Evolutionary conservation across 2,797 vertebrate genomes (phyloP).

Genomic region (Centroberyx gerrardi): DNA sequence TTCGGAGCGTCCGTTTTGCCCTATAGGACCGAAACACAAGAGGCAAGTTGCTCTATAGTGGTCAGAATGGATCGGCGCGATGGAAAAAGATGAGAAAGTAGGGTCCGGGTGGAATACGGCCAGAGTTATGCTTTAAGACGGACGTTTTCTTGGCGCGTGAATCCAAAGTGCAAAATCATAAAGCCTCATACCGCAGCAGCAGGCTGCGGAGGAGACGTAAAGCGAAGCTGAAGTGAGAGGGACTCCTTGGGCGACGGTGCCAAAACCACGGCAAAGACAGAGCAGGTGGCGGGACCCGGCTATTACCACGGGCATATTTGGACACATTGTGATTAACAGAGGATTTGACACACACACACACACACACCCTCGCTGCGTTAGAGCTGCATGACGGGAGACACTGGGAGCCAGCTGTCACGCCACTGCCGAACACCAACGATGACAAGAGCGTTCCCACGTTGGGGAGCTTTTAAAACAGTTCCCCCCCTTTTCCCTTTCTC

Average conservation of each 20-base stretch:
- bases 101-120: slow-evolving; percentile 68
- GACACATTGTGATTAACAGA: slow-evolving; percentile 49
- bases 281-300: slow-evolving; percentile 72
- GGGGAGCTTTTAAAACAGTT: neutral
- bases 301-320: slow-evolving; percentile 41
- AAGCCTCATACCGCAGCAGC: slow-evolving; percentile 37
- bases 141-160: slow-evolving; percentile 66
- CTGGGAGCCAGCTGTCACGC: slow-evolving; percentile 56
- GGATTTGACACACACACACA: slow-evolving; percentile 32
- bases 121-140: slow-evolving; percentile 61
- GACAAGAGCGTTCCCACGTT: slow-evolving; percentile 17
- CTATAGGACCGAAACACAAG: too few species aligned
- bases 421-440: slow-evolving; percentile 26
- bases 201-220: slow-evolving; percentile 57
- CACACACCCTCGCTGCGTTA: slow-evolving; percentile 10
- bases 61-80: slow-evolving; percentile 70
- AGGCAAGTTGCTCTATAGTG: slow-evolving; percentile 3
- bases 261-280: slow-evolving; percentile 33
- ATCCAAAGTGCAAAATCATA: slow-evolving; percentile 45
- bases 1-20: slow-evolving; percentile 14
- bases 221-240: slow-evolving; percentile 65
- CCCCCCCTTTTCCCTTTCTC: too few species aligned
- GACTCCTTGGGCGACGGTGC: slow-evolving; percentile 40
- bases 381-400: slow-evolving; percentile 35
- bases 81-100: slow-evolving; percentile 69